Percentiles rank a stretch among this genome's conserved stretches.
These are phyloP conservation scores for Lacerta agilis DNA, from an alignment of 2,797 vertebrate genomes.

Conservation along the genomic window DNA sequence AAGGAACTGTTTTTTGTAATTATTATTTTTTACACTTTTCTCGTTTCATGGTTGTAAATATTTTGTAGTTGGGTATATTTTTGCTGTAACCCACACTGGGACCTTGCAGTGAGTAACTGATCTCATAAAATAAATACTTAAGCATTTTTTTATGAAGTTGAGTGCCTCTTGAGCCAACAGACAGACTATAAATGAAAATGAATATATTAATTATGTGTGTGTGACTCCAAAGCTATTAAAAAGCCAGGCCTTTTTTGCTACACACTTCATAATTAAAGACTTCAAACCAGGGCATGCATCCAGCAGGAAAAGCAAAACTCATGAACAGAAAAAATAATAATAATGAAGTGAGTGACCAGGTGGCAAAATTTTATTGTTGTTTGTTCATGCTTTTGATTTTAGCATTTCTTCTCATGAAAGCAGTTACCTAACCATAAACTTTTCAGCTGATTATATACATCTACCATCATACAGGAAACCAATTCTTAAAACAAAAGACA, in stretches of 20 bases:
- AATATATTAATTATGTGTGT: too few relatives aligned
- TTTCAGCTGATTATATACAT: constrained; percentile 30
- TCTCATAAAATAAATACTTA: too few relatives aligned
- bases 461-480: not conserved
- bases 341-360: not conserved
- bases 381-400: not conserved
- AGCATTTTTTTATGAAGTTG: not conserved
- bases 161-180: too few relatives aligned
- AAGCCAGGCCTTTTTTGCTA: not conserved
- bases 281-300: not conserved
- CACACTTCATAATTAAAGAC: not conserved
- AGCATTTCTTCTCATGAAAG: not conserved
- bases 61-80: too few relatives aligned
- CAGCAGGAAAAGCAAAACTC: not conserved
- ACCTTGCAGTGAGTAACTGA: too few relatives aligned
- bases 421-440: not conserved
- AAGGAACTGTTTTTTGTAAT: too few relatives aligned
- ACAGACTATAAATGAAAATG: not conserved
- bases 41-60: too few relatives aligned
- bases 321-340: too few relatives aligned
- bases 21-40: too few relatives aligned
- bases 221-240: not conserved
- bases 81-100: too few relatives aligned
- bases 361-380: not conserved
- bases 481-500: not conserved